These are phyloP conservation scores for Eupelmus urozonus DNA, from an alignment of 2,888 invertebrate species.

Conservation along the genomic window DNA sequence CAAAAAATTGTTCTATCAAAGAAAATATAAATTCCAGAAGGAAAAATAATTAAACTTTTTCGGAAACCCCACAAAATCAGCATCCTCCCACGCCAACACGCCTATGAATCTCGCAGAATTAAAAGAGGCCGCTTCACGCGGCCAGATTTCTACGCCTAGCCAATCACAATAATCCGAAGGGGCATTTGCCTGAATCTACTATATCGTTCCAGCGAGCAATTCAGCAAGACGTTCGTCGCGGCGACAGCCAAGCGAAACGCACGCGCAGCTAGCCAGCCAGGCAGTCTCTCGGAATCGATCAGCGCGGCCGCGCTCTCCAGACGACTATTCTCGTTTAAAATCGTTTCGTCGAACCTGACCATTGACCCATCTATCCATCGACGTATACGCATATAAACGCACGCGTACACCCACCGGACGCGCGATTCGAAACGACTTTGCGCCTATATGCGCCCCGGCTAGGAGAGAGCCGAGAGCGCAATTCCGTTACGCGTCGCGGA, in stretches of 20 bases:
- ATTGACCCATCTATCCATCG: slow-evolving; percentile 52
- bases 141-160: not conserved
- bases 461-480: not conserved
- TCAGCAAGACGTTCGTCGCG: slow-evolving; percentile 12
- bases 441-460: not conserved
- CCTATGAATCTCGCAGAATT: not conserved
- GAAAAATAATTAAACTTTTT: too few relatives aligned
- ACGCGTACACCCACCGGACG: slow-evolving; percentile 55
- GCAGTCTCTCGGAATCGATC: slow-evolving; percentile 29
- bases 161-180: not conserved
- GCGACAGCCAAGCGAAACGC: slow-evolving; percentile 25
- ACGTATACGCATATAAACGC: slow-evolving; percentile 19
- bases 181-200: slow-evolving; percentile 2
- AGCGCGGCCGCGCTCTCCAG: not conserved
- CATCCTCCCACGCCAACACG: not conserved
- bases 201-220: slow-evolving; percentile 1
- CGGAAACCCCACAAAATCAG: too few relatives aligned
- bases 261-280: not conserved
- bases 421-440: slow-evolving; percentile 18
- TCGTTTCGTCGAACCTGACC: slow-evolving; percentile 57
- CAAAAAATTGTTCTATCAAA: too few relatives aligned
- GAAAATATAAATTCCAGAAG: too few relatives aligned
- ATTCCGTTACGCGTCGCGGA: slow-evolving; percentile 56
- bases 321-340: slow-evolving; percentile 32
- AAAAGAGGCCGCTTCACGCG: not conserved